Base-by-base conservation (phyloP, 1,140 invertebrate genomes). In the Leucophenga varia region DNA sequence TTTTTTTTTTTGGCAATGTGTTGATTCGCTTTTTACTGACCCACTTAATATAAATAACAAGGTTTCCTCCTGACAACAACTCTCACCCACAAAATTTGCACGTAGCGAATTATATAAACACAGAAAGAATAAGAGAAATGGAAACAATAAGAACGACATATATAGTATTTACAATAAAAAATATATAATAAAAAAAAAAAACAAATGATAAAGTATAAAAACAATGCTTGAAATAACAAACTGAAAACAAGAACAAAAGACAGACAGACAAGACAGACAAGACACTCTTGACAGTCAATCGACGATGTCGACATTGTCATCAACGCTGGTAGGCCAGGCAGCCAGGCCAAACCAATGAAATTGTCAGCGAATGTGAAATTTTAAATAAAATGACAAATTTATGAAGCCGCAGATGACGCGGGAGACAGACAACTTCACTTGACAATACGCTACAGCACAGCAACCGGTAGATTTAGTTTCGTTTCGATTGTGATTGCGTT, bases 321-420 rank as follows among this genome's bases (percentile, higher is more conserved):
- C 10, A 6, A 10, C 5, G 22, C 22, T 10, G 22, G 22, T 25
- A 25, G 22, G 30, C 20, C 44, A 34, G 44, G 50, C 60, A 47
- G 10, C 5, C 22, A 25, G 10, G 22, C 10, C 58, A 61, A 56
- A 58, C 55, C 61, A 43, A 67, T 65, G 55, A 67, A 61, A 65
- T 65, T 65, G 63, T 65, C 63, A 65, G 46, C 41, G 59, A 59
- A 65, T 65, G 63, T 65, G 63, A 65, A 65, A 67, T 63, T 67
- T 67, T 50, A 67, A 67, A 67, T 65, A 65, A 65, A 65, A 65
- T 65, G 63, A 65, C 67, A 53, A 63, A 65, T 65, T 67, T 65
- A 65, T 67, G 49, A 50, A 57, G 48, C 38, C 22, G 10, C 22
- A 10, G 22, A 6, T 25, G 22, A 25, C 22, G 22, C n/a, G n/a